Evolutionary conservation across 2,797 vertebrate genomes (phyloP), one percentile per base, ranked within the genome.

Genomic region (Aselliscus stoliczkanus): DNA sequence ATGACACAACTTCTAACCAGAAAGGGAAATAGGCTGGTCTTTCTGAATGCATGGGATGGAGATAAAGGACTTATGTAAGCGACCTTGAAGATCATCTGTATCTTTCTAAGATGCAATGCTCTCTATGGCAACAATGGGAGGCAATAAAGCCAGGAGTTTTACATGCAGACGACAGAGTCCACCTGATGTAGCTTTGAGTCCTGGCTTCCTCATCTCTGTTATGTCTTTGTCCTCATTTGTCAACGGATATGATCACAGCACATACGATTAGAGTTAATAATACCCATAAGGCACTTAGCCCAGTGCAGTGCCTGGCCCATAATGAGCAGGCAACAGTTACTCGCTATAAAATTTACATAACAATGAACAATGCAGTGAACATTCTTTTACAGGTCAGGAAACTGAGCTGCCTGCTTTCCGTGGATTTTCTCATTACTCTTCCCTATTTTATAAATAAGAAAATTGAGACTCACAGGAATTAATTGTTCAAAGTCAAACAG

Each of bases 11-110:
- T 94, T 95, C 60, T 93, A 92, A 91, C 37, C 86, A 88, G 58
- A 96, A 96, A 94, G 58, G n/a, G 84, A 94, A 96, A 90, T 64
- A 29, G 70, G 31, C 69, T 93, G 73, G 64, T 60, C 27, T 93
- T 37, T 50, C 47, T 81, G 0, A 44, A 27, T 29, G 37, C 29
- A 25, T 73, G 10, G 81, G 67, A 65, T 12, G 34, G 29, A 12
- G 5, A 80, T 83, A 73, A 89, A 52, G 10, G 37, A 52, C 81
- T 96, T 91, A 92, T 42, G 21, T 75, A 88, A 89, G 65, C 64
- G 75, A 75, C 50, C 89, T 93, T 73, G n/a, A 87, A 87, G 89
- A 83, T 39, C 67, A 67, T 73, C 83, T 94, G 34, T 47, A 34
- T 44, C 58, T 14, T 11, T 25, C 6, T 14, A 37, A 87, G 56